Evolutionary conservation across 2,888 invertebrate species (phyloP).

Genomic region (Nysson spinosus): DNA sequence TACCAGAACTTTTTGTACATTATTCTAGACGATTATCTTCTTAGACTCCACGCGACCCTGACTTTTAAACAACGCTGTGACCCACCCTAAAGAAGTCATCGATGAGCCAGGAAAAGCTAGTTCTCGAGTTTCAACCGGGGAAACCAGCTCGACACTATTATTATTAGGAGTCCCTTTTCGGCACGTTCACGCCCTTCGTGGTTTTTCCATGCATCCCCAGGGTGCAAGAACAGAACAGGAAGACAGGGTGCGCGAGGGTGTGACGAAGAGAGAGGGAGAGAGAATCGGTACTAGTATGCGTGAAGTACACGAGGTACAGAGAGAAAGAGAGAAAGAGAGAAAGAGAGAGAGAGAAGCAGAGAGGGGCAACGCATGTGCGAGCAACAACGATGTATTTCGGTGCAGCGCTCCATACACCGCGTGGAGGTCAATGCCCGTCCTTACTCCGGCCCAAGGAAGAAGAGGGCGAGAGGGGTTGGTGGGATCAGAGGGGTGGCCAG

Average conservation of each 20-base stretch:
- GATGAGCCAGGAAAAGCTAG: neutral
- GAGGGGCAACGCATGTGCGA: conserved; percentile 70
- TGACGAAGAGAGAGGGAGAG: conserved; percentile 1
- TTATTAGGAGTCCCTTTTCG: conserved; percentile 50
- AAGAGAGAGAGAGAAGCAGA: conserved; percentile 31
- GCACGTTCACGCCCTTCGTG: conserved; percentile 57
- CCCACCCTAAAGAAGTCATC: conserved; percentile 8
- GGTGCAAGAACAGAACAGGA: conserved; percentile 16
- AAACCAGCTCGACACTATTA: conserved; percentile 14
- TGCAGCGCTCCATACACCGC: conserved; percentile 72
- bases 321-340: conserved; percentile 32
- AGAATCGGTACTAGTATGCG: neutral
- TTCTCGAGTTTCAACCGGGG: conserved; percentile 6
- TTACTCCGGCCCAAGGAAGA: conserved; percentile 76
- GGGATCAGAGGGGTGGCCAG: conserved; percentile 37
- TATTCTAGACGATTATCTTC: too few relatives aligned
- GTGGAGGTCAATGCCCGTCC: conserved; percentile 78
- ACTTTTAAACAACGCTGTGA: too few relatives aligned
- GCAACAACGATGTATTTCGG: conserved; percentile 75
- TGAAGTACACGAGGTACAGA: conserved; percentile 25
- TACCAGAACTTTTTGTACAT: too few relatives aligned
- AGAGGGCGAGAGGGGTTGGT: conserved; percentile 54
- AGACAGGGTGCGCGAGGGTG: conserved; percentile 11
- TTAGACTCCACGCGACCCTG: too few relatives aligned
- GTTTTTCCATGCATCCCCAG: conserved; percentile 46